Base-by-base conservation (phyloP, 2,113 vertebrate genomes). In the Labeo rohita region DNA sequence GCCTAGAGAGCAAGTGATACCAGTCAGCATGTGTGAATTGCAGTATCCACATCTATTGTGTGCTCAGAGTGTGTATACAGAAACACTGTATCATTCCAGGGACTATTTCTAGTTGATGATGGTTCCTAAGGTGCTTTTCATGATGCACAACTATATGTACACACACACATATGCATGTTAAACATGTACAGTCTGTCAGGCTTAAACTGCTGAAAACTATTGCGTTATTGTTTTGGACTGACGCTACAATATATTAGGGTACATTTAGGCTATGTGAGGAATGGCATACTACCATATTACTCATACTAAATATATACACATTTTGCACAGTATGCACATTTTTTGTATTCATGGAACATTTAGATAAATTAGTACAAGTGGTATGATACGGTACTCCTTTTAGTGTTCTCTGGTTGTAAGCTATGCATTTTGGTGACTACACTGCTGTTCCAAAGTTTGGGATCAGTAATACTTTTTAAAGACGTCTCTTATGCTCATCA, bases 111-210 rank as follows among this genome's bases (percentile, higher is more conserved):
- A 63, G 43, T 16, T 66, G 54, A 70, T 52, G 36, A 47, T 81
- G 76, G 28, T n/a, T 39, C 18, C 16, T n/a, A 39, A 79, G 73
- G n/a, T 39, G 15, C 8, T 49, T 47, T 84, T 86, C 87, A 87
- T 28, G 87, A 91, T 91, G 80, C 89, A 82, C 88, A 86, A 89
- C 89, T 90, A 85, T 76, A 84, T 78, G 92, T 88, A 93, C 87
- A 93, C 28, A 93, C 28, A 28, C 85, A 86, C 81, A 76, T 12
- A 81, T 89, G 89, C 61, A 86, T 79, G 63, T 86, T 50, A 76
- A 89, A 90, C 79, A 88, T 70, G 8, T 39, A 68, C 28, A 39
- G 66, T 39, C 87, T 74, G 83, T 43, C 52, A 59, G 66, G 15
- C 15, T 47, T 45, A 6, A 73, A 73, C 39, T n/a, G 4, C 4